These are phyloP conservation scores for Cyphomyrus plagiostoma DNA, from an alignment of 2,113 vertebrate species.

Conservation along the genomic window DNA sequence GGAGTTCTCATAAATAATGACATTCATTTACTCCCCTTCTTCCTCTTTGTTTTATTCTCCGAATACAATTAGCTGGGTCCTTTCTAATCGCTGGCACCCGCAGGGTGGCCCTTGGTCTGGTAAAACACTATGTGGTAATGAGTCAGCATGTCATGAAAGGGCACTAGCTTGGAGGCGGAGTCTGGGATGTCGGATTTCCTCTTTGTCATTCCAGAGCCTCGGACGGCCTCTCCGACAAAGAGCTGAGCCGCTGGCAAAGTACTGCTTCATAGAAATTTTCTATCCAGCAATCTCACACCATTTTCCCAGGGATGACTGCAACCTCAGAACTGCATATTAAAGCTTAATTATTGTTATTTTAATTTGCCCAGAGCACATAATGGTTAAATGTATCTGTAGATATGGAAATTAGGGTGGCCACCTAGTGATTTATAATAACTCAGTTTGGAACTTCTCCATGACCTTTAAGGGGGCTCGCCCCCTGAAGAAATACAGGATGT, in stretches of 20 bases:
- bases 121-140: background rate
- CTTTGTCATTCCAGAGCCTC: background rate
- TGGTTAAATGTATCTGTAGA: background rate
- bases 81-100: background rate
- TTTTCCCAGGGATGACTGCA: background rate
- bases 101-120: background rate
- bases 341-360: background rate
- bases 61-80: background rate
- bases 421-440: background rate
- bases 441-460: background rate
- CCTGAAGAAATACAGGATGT: background rate
- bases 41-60: background rate
- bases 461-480: background rate
- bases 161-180: background rate
- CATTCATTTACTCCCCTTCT: background rate
- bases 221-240: background rate
- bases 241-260: background rate
- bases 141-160: background rate
- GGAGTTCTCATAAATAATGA: background rate
- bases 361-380: background rate
- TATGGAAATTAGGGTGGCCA: background rate
- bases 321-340: background rate
- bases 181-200: background rate
- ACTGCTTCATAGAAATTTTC: background rate
- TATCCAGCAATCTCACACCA: background rate